Base-by-base conservation (phyloP, 2,888 invertebrate species). In the Lycophotia porphyrea region DNA sequence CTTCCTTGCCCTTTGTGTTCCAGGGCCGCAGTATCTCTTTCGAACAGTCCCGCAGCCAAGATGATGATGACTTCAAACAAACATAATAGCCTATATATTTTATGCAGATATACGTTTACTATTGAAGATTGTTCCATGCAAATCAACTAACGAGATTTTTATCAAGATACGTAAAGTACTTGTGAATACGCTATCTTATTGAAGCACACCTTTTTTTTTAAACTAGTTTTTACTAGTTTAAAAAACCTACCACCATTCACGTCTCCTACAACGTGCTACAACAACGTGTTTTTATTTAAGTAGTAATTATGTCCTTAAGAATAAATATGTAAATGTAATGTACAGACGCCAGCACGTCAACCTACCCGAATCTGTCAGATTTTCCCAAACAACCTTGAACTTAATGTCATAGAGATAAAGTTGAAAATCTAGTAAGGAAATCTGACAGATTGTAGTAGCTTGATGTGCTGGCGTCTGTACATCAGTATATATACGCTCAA, bases 181-280 rank as follows among this genome's bases (percentile, higher is more conserved):
- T 18, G 24, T 27, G 49, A 47, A 61, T 27, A 27, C 18, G 1
- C 8, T 64, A 34, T 80, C 74, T 15, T 74, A 64, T 49, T 58
- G n/a, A n/a, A n/a, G n/a, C n/a, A n/a, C n/a, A n/a, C n/a, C n/a
- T n/a, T n/a, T n/a, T n/a, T n/a, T n/a, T n/a, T n/a, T n/a, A n/a
- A n/a, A n/a, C n/a, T n/a, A n/a, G n/a, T n/a, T n/a, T n/a, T n/a
- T n/a, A n/a, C n/a, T n/a, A n/a, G n/a, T n/a, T n/a, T n/a, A n/a
- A n/a, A n/a, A n/a, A n/a, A n/a, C n/a, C n/a, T 49, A 52, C 44
- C 8, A 13, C 7, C 47, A 71, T 27, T 49, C 81, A 82, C 81
- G 80, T 68, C 81, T 52, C 42, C 1, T 34, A 21, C 66, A 74
- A 84, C 81, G 81, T 82, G 81, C 58, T 34, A 31, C 5, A 27